A percentile compares a stretch with the other conserved stretches of the same genome.
phyloP scores from a whole-genome alignment of 1,140 invertebrate genomes.

The Drosophila fuyamai region DNA sequence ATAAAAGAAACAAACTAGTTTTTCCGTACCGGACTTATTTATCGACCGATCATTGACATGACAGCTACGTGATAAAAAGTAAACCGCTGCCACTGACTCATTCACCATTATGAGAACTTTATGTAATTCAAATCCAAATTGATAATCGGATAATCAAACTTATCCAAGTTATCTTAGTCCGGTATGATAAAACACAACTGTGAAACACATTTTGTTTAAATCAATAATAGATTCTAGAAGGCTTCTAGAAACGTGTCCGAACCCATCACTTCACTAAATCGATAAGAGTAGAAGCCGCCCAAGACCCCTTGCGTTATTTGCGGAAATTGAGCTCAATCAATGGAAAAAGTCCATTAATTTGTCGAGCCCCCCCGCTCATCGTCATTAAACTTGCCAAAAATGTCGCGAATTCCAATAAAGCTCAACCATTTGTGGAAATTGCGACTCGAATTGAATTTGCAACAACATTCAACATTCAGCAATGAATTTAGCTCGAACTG shows the following conservation, averaged over 20 bases:
- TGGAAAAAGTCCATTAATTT: not conserved
- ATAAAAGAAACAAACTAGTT: slow-evolving; percentile 7
- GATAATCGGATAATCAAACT: not conserved
- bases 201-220: not conserved
- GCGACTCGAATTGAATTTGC: slow-evolving; percentile 26
- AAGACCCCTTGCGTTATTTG: slow-evolving; percentile 11
- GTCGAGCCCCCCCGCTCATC: not conserved
- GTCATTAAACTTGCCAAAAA: slow-evolving; percentile 43
- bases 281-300: slow-evolving; percentile 4
- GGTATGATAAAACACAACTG: not conserved
- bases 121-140: not conserved
- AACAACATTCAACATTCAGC: slow-evolving; percentile 23
- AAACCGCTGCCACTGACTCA: not conserved
- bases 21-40: slow-evolving; percentile 18
- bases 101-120: not conserved
- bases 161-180: not conserved
- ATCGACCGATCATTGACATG: slow-evolving; percentile 14
- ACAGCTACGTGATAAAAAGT: slow-evolving; percentile 15
- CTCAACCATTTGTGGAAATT: slow-evolving; percentile 27
- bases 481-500: slow-evolving; percentile 23
- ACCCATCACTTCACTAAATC: not conserved
- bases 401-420: slow-evolving; percentile 29
- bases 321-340: slow-evolving; percentile 49
- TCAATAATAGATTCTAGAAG: not conserved
- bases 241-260: slow-evolving; percentile 1